Evolutionary conservation across 2,888 invertebrate species (phyloP).

Genomic region (Aphidoletes aphidimyza): DNA sequence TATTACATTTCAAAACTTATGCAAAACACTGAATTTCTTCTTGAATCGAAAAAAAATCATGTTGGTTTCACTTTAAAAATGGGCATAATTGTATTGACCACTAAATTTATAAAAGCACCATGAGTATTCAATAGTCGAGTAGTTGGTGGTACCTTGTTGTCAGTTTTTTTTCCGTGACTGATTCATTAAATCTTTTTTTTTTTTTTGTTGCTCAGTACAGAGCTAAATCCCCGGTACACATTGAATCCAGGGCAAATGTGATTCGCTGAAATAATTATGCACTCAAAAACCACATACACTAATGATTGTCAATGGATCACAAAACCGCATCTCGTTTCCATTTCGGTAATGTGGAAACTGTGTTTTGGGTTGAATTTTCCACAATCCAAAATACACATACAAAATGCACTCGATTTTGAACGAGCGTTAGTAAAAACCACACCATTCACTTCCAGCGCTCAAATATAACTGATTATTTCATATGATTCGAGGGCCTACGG

Average conservation of each 20-base stretch:
- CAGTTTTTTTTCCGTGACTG: not conserved
- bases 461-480: slow-evolving; percentile 44
- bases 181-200: slow-evolving; percentile 12
- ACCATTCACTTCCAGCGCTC: slow-evolving; percentile 35
- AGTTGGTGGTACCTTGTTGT: not conserved
- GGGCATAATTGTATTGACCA: not conserved
- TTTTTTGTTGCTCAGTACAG: not conserved
- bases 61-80: no score
- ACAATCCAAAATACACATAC: not conserved
- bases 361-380: not conserved
- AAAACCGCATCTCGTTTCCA: not conserved
- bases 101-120: not conserved
- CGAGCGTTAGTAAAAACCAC: slow-evolving; percentile 27
- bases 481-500: slow-evolving; percentile 24
- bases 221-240: not conserved
- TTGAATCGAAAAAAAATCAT: no score
- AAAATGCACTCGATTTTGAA: not conserved
- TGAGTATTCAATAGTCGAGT: not conserved
- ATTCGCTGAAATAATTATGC: not conserved
- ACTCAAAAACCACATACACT: not conserved
- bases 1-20: not conserved
- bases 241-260: not conserved
- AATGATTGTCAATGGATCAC: slow-evolving; percentile 25
- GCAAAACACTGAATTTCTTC: no score
- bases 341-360: not conserved